Evolutionary conservation across 2,888 invertebrate genomes (phyloP).

Genomic region (Girardia tigrina): DNA sequence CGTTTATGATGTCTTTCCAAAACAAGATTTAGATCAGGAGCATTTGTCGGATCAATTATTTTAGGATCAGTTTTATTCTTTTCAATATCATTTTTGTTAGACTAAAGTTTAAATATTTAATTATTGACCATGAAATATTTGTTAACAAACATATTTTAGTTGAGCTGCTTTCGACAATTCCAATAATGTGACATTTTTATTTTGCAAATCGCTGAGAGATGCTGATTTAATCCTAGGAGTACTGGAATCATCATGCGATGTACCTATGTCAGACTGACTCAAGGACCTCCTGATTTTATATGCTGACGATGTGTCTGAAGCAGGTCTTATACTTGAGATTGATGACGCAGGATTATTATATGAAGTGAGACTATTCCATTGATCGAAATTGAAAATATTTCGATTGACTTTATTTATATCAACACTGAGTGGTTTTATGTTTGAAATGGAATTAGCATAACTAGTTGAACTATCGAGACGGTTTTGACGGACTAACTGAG

Average conservation of each 20-base stretch:
- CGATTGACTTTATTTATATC: background rate
- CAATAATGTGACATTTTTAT: background rate
- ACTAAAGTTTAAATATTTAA: background rate
- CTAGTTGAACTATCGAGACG: background rate
- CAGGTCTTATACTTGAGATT: background rate
- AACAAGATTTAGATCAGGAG: background rate
- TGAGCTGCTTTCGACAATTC: constrained; percentile 7
- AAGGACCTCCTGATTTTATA: background rate
- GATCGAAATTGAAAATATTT: constrained; percentile 19
- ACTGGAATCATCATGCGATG: background rate
- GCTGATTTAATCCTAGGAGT: background rate
- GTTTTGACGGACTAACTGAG: background rate
- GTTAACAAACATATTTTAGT: background rate
- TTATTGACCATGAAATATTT: background rate
- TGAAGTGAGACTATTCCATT: background rate
- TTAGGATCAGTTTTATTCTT: background rate
- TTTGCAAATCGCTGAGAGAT: background rate
- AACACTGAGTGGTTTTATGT: background rate
- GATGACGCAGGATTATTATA: background rate
- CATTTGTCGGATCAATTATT: background rate
- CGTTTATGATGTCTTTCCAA: constrained; percentile 14
- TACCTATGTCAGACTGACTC: background rate
- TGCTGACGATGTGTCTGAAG: background rate
- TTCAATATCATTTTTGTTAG: background rate
- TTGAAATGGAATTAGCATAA: background rate